These are phyloP conservation scores for Pipistrellus pipistrellus DNA, from an alignment of 2,797 vertebrate genomes.

Conservation along the genomic window DNA sequence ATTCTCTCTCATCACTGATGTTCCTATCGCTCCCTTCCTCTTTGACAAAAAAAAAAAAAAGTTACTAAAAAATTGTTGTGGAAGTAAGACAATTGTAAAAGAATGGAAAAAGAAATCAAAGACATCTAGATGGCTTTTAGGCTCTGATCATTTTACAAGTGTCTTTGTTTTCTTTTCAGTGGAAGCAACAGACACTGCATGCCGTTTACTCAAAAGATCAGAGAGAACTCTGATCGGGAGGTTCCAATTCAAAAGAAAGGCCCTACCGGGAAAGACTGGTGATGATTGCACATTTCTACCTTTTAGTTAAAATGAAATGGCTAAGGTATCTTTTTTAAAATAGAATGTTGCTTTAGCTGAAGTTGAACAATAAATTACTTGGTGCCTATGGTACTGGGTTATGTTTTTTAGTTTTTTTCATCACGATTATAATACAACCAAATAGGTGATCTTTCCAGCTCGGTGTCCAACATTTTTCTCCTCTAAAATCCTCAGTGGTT, in stretches of 20 bases:
- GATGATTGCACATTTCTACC: background rate
- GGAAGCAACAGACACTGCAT: background rate
- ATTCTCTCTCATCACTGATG: too few relatives aligned
- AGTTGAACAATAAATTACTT: constrained; percentile 34
- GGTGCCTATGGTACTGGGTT: background rate
- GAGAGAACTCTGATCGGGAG: background rate
- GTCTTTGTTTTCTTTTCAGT: constrained; percentile 42
- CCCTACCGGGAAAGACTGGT: background rate
- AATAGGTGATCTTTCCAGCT: background rate
- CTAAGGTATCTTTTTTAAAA: background rate
- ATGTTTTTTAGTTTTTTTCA: background rate
- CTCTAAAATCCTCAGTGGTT: constrained; percentile 12
- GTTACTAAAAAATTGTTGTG: background rate
- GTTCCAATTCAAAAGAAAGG: background rate
- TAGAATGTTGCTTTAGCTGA: background rate
- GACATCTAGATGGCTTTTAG: background rate
- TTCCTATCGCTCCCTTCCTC: too few relatives aligned
- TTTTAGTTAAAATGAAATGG: background rate
- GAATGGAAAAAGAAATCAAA: background rate
- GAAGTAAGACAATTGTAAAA: constrained; percentile 21
- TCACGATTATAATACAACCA: constrained; percentile 5
- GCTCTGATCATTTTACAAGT: background rate
- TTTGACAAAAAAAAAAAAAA: background rate
- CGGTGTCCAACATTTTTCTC: background rate
- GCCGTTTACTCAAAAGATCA: background rate